Evolutionary conservation across 2,888 invertebrate species (phyloP).

Genomic region (Matsumyia berberina): DNA sequence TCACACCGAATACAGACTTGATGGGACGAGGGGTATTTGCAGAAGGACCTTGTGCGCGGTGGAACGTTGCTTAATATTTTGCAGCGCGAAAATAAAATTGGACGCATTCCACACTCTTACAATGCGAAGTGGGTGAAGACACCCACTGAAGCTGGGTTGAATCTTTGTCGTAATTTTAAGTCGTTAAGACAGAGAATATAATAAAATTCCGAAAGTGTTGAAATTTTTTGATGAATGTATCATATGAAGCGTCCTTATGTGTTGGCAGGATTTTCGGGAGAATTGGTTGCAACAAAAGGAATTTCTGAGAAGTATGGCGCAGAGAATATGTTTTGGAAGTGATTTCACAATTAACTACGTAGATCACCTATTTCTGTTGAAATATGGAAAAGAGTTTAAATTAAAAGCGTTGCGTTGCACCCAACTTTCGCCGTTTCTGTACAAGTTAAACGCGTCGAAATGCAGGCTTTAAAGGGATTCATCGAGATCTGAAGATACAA

Average conservation of each 20-base stretch:
- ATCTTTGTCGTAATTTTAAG: conserved; percentile 4
- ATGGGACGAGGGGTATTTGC: conserved; percentile 3
- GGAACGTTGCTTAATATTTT: neutral
- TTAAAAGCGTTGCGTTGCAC: too few species aligned
- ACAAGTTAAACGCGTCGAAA: too few species aligned
- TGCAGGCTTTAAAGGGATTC: too few species aligned
- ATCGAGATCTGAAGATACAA: too few species aligned
- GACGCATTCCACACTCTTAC: neutral
- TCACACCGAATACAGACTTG: neutral
- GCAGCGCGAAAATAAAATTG: conserved; percentile 7
- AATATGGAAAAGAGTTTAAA: too few species aligned
- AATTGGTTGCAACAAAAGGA: neutral
- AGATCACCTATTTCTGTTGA: too few species aligned
- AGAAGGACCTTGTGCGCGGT: neutral
- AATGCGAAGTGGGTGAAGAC: neutral
- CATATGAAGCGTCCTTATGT: neutral
- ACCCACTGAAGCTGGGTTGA: neutral
- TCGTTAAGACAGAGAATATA: neutral
- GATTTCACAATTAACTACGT: too few species aligned
- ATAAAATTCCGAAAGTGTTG: neutral
- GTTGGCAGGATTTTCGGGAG: neutral
- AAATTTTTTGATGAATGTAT: conserved; percentile 4
- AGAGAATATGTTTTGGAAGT: too few species aligned
- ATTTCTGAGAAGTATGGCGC: neutral
- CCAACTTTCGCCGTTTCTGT: too few species aligned